A percentile compares a stretch with the other conserved stretches of the same genome.
Evolutionary conservation across 2,113 vertebrate genomes (phyloP).

Genomic region (Calypte anna): DNA sequence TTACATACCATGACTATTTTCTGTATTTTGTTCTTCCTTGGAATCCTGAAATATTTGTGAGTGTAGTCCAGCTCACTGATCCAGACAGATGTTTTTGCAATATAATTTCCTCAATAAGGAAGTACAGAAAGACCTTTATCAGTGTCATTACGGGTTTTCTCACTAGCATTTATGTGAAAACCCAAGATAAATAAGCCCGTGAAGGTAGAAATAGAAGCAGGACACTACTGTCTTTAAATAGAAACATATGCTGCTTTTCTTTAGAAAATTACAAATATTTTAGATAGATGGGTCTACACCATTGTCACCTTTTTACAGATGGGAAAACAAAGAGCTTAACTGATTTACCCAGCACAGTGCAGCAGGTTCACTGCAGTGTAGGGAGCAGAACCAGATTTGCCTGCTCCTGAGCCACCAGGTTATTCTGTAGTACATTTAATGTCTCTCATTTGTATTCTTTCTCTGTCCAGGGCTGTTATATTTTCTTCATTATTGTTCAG

Average conservation of each 20-base stretch:
- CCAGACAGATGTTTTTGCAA: background rate
- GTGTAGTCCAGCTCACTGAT: background rate
- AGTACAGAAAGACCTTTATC: background rate
- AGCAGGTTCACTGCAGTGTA: background rate
- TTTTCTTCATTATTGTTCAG: background rate
- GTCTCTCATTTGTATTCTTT: background rate
- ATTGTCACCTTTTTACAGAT: background rate
- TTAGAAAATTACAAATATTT: background rate
- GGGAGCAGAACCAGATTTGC: background rate
- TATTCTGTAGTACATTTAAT: background rate
- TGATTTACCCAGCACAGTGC: background rate
- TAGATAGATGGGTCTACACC: background rate
- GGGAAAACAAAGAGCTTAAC: background rate
- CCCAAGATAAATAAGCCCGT: background rate
- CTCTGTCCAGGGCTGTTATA: background rate
- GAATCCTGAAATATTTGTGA: background rate
- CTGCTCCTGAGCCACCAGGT: background rate
- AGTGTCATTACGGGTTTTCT: background rate
- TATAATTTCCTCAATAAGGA: constrained; percentile 3
- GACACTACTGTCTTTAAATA: background rate
- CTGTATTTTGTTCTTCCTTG: background rate
- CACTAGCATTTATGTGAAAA: background rate
- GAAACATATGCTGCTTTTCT: background rate
- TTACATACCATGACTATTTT: background rate
- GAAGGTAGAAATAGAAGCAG: background rate